A percentile compares a stretch with the other conserved stretches of the same genome.
These are phyloP conservation scores for Poecilus cupreus DNA, from an alignment of 2,888 invertebrate species.

Conservation along the genomic window DNA sequence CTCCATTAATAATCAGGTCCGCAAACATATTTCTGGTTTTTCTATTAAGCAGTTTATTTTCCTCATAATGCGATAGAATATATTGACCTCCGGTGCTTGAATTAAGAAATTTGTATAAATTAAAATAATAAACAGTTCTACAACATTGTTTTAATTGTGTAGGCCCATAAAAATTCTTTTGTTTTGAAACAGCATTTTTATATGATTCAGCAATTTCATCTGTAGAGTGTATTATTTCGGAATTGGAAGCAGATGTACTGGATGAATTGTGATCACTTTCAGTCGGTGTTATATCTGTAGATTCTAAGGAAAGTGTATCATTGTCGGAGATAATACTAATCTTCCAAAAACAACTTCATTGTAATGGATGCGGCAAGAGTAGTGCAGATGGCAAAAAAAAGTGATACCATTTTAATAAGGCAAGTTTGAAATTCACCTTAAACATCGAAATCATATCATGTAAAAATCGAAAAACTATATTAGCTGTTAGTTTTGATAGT, in stretches of 20 bases:
- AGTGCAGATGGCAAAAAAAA: too few species aligned
- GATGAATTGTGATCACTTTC: neutral
- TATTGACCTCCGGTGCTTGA: neutral
- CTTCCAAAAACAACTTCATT: too few species aligned
- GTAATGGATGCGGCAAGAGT: too few species aligned
- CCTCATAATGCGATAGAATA: neutral
- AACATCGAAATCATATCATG: too few species aligned
- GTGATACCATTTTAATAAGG: too few species aligned
- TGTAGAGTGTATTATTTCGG: neutral
- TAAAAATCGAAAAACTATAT: too few species aligned
- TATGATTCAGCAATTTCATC: neutral
- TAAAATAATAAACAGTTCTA: neutral
- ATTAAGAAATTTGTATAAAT: neutral
- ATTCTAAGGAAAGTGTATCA: neutral
- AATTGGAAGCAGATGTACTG: neutral
- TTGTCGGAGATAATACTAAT: neutral
- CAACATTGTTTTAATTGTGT: neutral
- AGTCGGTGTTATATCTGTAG: neutral
- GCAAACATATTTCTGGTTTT: neutral
- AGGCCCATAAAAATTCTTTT: neutral
- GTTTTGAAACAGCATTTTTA: neutral
- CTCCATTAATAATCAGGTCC: slow-evolving; percentile 1
- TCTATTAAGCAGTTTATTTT: neutral
- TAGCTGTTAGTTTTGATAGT: too few species aligned
- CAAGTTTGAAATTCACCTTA: too few species aligned